phyloP scores from a whole-genome alignment of 2,797 vertebrate species.

The Gallinago solitaria region DNA sequence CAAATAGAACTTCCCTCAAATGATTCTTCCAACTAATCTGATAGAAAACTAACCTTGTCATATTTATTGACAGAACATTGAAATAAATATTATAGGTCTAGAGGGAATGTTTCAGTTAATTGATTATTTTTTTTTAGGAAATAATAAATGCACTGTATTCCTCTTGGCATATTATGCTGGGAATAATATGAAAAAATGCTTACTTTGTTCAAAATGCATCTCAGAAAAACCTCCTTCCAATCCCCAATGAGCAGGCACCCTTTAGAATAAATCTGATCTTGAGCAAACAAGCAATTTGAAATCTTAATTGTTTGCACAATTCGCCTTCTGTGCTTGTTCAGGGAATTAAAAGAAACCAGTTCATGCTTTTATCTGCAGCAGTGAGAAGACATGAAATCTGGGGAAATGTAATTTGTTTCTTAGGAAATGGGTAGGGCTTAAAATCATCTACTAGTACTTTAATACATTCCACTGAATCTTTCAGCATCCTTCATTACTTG shows the following conservation, averaged over 20 bases:
- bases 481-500: background rate
- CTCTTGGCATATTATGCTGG: conserved; percentile 89
- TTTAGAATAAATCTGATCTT: conserved; percentile 89
- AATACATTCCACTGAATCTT: background rate
- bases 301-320: conserved; percentile 95
- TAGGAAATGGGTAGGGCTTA: background rate
- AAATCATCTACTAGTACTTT: background rate
- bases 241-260: conserved; percentile 80
- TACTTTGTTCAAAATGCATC: conserved; percentile 86
- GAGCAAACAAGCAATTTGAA: conserved; percentile 94
- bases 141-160: conserved; percentile 82
- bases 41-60: conserved; percentile 93
- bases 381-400: background rate
- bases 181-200: conserved; percentile 95
- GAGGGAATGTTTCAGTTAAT: conserved; percentile 85
- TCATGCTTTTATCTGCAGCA: background rate
- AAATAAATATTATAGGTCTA: conserved; percentile 92
- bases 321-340: conserved; percentile 81
- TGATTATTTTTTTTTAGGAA: conserved; percentile 84
- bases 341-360: conserved; percentile 85
- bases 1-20: conserved; percentile 88
- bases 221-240: conserved; percentile 80
- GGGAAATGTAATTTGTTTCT: background rate
- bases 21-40: conserved; percentile 85
- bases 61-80: conserved; percentile 94